These are phyloP conservation scores for Netelia inedita DNA, from an alignment of 2,888 invertebrate genomes.

Conservation along the genomic window DNA sequence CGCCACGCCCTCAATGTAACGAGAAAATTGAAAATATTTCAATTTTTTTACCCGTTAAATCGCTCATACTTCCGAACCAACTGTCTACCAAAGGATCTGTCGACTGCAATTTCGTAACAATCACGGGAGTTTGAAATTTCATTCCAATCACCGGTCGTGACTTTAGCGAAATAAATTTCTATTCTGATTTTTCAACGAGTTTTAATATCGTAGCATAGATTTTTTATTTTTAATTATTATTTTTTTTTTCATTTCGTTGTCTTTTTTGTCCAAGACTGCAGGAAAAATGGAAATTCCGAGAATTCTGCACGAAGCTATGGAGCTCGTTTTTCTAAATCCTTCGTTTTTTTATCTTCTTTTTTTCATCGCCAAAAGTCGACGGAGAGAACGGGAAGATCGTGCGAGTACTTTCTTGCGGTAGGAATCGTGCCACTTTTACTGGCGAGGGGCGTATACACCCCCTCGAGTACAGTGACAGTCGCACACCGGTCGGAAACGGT, in stretches of 20 bases:
- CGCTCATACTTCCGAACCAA: neutral
- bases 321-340: neutral
- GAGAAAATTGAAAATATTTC: constrained; percentile 9
- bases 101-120: neutral
- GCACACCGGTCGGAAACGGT: constrained; percentile 55
- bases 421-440: neutral
- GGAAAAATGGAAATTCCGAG: neutral
- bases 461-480: neutral
- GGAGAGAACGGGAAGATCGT: neutral
- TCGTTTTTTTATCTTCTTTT: neutral
- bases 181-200: too few species aligned
- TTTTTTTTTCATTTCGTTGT: too few species aligned
- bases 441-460: neutral
- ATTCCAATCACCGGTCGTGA: too few species aligned
- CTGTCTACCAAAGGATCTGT: neutral
- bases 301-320: too few species aligned
- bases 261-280: neutral
- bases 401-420: neutral
- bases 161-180: too few species aligned
- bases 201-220: too few species aligned
- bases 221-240: too few species aligned
- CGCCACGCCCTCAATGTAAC: neutral
- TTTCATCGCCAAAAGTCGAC: neutral
- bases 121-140: too few species aligned
- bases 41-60: neutral